Base-by-base conservation (phyloP, 1,140 invertebrate genomes). In the Drosophila takahashii region DNA sequence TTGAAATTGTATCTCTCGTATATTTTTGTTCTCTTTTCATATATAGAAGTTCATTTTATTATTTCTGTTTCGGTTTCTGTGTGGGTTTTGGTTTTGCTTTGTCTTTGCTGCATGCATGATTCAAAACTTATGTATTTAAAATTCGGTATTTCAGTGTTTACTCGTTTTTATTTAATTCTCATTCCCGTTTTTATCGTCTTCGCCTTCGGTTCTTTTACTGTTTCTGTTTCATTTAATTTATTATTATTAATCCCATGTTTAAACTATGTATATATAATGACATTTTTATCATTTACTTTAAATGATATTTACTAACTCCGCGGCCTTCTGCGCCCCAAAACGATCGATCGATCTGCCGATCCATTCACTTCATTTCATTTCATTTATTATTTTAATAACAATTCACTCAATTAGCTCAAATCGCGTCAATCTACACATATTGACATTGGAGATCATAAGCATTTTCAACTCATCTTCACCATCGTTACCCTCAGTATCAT, bases 381-480 rank as follows among this genome's bases (percentile, higher is more conserved):
- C 42, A 47, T 81, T 87, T 79, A 89, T 75, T 89, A 89, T 89
- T 89, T 89, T 77, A 89, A 89, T 83, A 89, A 89, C 84, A 89
- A 89, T 89, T 89, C 84, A 89, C 85, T 89, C 84, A 89, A 80
- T 74, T 90, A 89, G 85, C 84, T 89, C 80, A 79, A 89, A 89
- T 89, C 75, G 73, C 79, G 80, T 57, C 84, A 89, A 84, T 87
- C 83, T 77, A 69, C 77, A 84, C 59, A 81, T 79, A 89, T 90
- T 89, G 84, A 87, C 84, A 70, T 83, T 80, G 77, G 79, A 81
- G 84, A 81, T 80, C 78, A 80, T 79, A 75, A 79, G 69, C 77
- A 85, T 84, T 52, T 74, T 86, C 61, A 86, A 67, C 66, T 86
- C 60, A 59, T 60, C 66, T 71, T 81, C 64, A 45, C 53, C 60